Conservation (phyloP, 2,888 invertebrate species). For the Marasmarcha lunaedactyla region DNA sequence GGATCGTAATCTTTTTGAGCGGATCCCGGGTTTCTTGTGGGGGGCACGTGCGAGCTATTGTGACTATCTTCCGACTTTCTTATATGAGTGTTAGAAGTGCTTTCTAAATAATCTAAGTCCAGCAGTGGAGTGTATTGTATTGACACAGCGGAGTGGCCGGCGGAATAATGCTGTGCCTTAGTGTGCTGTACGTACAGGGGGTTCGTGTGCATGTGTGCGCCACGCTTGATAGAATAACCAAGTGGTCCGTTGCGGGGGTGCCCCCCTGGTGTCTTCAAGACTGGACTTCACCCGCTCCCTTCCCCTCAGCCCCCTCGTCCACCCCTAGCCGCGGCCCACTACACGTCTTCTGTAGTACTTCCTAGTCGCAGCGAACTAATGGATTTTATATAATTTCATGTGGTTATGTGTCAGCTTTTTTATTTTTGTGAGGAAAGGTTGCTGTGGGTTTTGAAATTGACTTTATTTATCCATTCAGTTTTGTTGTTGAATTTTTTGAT, state of each 20-base stretch:
- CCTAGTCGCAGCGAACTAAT: constrained; percentile 60
- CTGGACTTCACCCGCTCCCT: constrained; percentile 11
- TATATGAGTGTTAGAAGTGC: constrained; percentile 73
- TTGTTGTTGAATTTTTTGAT: too few species aligned
- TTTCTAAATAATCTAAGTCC: constrained; percentile 73
- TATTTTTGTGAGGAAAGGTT: constrained; percentile 4
- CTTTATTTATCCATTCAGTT: too few species aligned
- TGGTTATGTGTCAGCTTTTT: constrained; percentile 29
- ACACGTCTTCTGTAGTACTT: constrained; percentile 62
- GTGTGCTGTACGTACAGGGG: constrained; percentile 28
- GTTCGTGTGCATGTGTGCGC: constrained; percentile 8
- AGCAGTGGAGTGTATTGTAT: constrained; percentile 71
- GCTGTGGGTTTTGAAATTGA: constrained; percentile 4
- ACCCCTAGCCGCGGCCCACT: constrained; percentile 57
- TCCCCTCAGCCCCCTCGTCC: constrained; percentile 30
- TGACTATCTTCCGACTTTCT: constrained; percentile 67
- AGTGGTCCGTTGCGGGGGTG: constrained; percentile 50
- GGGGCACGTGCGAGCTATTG: constrained; percentile 68
- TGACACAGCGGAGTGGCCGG: constrained; percentile 71
- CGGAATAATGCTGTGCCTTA: constrained; percentile 55
- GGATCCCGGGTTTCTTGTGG: constrained; percentile 54
- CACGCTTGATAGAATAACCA: constrained; percentile 71
- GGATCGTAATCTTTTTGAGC: constrained; percentile 64
- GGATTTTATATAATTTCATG: constrained; percentile 54
- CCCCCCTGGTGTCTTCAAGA: constrained; percentile 13